phyloP scores from a whole-genome alignment of 1,140 invertebrate genomes.

The Pogonomyrmex californicus region DNA sequence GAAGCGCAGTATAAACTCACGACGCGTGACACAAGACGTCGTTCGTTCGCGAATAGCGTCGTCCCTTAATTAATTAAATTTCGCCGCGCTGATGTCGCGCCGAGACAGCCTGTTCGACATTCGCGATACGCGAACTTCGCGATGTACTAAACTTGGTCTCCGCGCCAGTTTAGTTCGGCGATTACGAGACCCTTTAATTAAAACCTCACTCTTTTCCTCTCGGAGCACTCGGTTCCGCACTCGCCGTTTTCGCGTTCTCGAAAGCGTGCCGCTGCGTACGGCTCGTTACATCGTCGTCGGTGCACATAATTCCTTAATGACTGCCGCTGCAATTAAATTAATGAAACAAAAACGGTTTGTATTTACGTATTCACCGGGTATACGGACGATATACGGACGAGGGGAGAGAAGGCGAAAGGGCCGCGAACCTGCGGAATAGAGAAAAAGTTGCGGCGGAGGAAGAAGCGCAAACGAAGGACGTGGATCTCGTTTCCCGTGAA shows the following conservation, averaged over 20 bases:
- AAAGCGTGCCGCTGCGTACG: conserved; percentile 26
- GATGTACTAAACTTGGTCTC: conserved; percentile 58
- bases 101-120: conserved; percentile 56
- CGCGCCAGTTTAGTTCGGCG: conserved; percentile 48
- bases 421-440: neutral
- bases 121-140: conserved; percentile 55
- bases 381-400: neutral
- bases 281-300: conserved; percentile 42
- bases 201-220: conserved; percentile 57
- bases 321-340: conserved; percentile 55
- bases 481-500: conserved; percentile 67
- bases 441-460: conserved; percentile 13
- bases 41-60: conserved; percentile 27
- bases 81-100: conserved; percentile 16
- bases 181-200: conserved; percentile 57
- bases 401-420: neutral
- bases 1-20: conserved; percentile 31
- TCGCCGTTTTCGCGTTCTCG: conserved; percentile 28
- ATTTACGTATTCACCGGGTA: conserved; percentile 20
- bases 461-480: conserved; percentile 35
- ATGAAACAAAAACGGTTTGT: conserved; percentile 46
- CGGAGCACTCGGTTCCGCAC: conserved; percentile 22
- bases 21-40: conserved; percentile 42
- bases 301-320: conserved; percentile 52
- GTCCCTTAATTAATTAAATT: conserved; percentile 58